These are phyloP conservation scores for Acrocyrtus sp. DNA, from an alignment of 2,888 invertebrate species.

Conservation along the genomic window DNA sequence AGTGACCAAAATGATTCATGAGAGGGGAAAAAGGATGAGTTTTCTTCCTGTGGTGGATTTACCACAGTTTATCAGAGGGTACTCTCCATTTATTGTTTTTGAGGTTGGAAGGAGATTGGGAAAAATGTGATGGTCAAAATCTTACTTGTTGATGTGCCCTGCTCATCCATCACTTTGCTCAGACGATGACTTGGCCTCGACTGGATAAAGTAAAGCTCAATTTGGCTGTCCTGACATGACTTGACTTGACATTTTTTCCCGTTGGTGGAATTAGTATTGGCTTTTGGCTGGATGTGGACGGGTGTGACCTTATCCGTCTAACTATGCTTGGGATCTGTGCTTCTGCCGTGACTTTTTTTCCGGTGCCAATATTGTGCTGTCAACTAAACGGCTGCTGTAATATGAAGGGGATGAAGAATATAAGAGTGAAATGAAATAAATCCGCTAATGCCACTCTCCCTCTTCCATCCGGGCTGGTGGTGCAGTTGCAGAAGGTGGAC, in stretches of 20 bases:
- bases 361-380: not conserved
- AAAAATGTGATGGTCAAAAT: not conserved
- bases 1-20: slow-evolving; percentile 51
- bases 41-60: not conserved
- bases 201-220: no score
- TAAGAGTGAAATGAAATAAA: no score
- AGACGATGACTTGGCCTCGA: not conserved
- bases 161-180: not conserved
- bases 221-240: not conserved
- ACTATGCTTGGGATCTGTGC: no score
- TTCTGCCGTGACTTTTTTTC: no score
- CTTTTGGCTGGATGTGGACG: not conserved
- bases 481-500: no score
- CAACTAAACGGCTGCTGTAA: not conserved
- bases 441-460: no score
- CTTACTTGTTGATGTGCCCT: not conserved
- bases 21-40: slow-evolving; percentile 39
- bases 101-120: no score
- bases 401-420: no score
- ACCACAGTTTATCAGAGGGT: not conserved
- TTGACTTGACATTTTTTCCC: not conserved
- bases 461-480: no score
- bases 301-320: not conserved
- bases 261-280: not conserved
- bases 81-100: no score